Evolutionary conservation across 2,113 vertebrate species (phyloP).

Genomic region (Pycnonotus jocosus): DNA sequence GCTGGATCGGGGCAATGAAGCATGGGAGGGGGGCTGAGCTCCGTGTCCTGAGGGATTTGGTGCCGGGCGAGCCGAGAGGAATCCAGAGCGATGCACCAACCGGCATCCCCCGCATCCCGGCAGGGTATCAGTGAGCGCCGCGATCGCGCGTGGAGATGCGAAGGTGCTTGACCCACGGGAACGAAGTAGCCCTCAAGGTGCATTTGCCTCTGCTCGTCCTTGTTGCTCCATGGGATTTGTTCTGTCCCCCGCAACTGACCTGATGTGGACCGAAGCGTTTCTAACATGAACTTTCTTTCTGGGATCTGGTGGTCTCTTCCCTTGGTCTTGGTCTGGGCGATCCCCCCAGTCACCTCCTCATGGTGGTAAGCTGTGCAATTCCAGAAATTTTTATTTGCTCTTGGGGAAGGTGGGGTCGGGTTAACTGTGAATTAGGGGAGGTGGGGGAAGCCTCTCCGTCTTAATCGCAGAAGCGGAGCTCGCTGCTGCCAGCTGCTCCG

Average conservation of each 20-base stretch:
- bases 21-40: conserved; percentile 6
- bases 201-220: background rate
- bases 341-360: conserved; percentile 84
- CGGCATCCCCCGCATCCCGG: background rate
- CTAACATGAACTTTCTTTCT: conserved; percentile 88
- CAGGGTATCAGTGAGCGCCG: background rate
- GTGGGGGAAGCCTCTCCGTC: background rate
- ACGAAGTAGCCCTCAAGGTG: background rate
- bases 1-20: conserved; percentile 29
- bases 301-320: conserved; percentile 85
- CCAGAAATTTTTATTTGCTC: conserved; percentile 37
- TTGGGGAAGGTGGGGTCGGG: conserved; percentile 47
- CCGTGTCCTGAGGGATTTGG: background rate
- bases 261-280: conserved; percentile 70
- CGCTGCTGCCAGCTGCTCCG: background rate
- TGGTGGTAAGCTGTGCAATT: conserved; percentile 86
- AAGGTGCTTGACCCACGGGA: background rate
- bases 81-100: background rate
- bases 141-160: background rate
- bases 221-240: conserved; percentile 66
- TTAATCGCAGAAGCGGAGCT: background rate
- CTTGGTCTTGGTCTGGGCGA: conserved; percentile 80
- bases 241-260: conserved; percentile 59
- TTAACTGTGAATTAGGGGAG: background rate
- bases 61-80: background rate